Conservation (phyloP, 2,888 invertebrate genomes). For the Oligia fasciuncula region DNA sequence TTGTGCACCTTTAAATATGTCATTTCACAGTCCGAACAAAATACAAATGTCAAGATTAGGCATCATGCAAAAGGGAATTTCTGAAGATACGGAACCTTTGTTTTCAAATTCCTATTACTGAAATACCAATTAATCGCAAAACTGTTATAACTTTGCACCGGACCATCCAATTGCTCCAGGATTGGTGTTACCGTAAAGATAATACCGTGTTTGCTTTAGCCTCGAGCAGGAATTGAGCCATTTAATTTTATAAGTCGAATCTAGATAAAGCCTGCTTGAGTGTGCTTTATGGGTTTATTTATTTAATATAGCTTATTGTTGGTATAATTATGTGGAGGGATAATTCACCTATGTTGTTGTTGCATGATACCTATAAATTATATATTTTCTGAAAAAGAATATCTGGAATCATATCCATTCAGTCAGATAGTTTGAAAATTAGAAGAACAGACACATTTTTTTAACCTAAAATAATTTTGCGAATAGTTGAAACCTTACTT, state of each 20-base stretch:
- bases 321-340: slow-evolving; percentile 10
- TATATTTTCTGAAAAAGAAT: background rate
- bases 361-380: background rate
- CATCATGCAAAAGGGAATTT: background rate
- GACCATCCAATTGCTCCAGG: slow-evolving; percentile 48
- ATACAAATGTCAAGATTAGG: background rate
- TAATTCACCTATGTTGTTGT: background rate
- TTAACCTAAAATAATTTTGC: background rate
- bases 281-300: slow-evolving; percentile 77
- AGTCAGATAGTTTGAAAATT: background rate
- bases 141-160: slow-evolving; percentile 16
- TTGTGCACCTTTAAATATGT: background rate
- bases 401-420: background rate
- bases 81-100: background rate
- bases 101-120: background rate
- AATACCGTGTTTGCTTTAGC: slow-evolving; percentile 78
- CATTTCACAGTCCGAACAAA: background rate
- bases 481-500: background rate
- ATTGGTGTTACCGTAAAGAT: slow-evolving; percentile 70
- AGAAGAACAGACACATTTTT: background rate
- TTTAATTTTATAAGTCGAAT: slow-evolving; percentile 83
- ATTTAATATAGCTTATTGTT: slow-evolving; percentile 57
- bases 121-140: background rate
- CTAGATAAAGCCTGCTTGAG: slow-evolving; percentile 79
- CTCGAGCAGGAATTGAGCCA: slow-evolving; percentile 81